Percentiles rank a stretch among this genome's conserved stretches.
phyloP scores from a whole-genome alignment of 1,140 invertebrate species.

The Colletes latitarsis region DNA sequence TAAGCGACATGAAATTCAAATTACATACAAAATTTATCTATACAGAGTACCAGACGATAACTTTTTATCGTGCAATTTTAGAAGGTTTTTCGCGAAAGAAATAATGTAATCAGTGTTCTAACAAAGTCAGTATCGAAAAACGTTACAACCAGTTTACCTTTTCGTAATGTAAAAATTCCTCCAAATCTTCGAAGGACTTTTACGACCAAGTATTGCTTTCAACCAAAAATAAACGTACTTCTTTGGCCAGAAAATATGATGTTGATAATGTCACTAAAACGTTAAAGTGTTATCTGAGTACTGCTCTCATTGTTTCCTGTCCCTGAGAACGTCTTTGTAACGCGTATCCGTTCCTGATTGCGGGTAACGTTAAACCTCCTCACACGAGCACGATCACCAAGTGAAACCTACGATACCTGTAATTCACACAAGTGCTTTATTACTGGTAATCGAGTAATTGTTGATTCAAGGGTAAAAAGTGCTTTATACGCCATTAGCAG shows the following conservation, averaged over 20 bases:
- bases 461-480: conserved; percentile 23
- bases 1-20: too few species aligned
- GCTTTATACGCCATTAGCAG: conserved; percentile 10
- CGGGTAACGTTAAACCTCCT: conserved; percentile 40
- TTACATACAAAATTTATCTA: too few species aligned
- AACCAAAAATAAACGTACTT: neutral
- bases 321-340: conserved; percentile 36
- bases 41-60: too few species aligned
- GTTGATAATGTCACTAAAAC: conserved; percentile 6
- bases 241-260: neutral
- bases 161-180: neutral
- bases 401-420: conserved; percentile 29
- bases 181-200: neutral
- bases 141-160: too few species aligned
- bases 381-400: neutral
- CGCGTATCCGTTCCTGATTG: conserved; percentile 16
- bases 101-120: too few species aligned
- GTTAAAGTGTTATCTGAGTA: conserved; percentile 19
- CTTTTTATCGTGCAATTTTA: too few species aligned
- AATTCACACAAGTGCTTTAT: conserved; percentile 51
- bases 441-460: conserved; percentile 30
- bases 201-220: neutral
- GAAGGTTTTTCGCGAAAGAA: too few species aligned
- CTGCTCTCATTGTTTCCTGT: conserved; percentile 17
- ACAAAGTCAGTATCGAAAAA: too few species aligned